Base-by-base conservation (phyloP, 35 echinoderm and acorn worm genomes). In the Apostichopus parvimensis region DNA sequence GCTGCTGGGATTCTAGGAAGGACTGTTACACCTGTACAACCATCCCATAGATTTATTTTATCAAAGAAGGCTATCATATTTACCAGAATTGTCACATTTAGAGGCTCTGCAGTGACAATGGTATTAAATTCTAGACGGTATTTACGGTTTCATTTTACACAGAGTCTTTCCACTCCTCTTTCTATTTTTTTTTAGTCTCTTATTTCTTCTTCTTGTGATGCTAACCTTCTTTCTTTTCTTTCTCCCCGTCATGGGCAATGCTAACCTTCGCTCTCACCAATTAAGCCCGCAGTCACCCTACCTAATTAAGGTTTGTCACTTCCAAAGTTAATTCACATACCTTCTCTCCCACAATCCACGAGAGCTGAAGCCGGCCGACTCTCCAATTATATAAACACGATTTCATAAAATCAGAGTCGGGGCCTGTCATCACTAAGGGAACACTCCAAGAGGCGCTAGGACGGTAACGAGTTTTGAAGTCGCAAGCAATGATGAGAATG, bases 291-390 rank as follows among this genome's bases (percentile, higher is more conserved):
- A 56, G 23, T 84, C 81, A 84, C 81, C 81, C 57, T 84, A 58
- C 81, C 81, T 84, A 84, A 84, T 84, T 84, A 84, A 84, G 81
- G 17, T 84, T 84, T 58, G 81, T 60, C 81, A 84, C 81, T 60
- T 84, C 81, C 23, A 54, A 18, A 26, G 12, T 75, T 75, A 7
- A 75, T 75, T n/a, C 71, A 22, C 71, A 75, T 75, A 22, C 71
- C 71, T 18, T 22, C 17, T 22, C 17, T 75, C 71, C 71, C 7
- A 6, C 71, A 18, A 61, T 22, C 11, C 71, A 68, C 64, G 18
- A 68, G 5, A 68, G 2, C 64, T 68, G 11, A 5, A 18, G 64
- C 64, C 18, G 13, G 17, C 71, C 15, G 1, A 18, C 71, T 75
- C 71, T 75, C 71, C 17, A 18, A n/a, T 20, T 75, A 75, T 75